Evolutionary conservation across 1,140 invertebrate genomes (phyloP).

Genomic region (Panagrolaimus sp.): DNA sequence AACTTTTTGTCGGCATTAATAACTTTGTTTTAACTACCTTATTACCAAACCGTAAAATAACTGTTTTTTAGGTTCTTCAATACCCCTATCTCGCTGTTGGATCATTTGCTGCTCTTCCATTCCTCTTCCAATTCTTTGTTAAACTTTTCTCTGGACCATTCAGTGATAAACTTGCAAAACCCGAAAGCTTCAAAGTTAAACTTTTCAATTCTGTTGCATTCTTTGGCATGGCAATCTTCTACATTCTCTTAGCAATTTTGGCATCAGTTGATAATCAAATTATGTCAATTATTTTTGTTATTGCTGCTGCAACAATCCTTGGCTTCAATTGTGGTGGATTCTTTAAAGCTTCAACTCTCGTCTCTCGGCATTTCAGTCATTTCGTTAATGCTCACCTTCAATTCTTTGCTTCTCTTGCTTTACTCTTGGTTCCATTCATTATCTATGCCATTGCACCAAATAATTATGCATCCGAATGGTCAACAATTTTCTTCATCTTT

Average conservation of each 20-base stretch:
- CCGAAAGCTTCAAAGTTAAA: constrained; percentile 24
- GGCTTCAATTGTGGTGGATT: constrained; percentile 48
- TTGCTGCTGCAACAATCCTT: constrained; percentile 28
- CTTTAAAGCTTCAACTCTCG: constrained; percentile 44
- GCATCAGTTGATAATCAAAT: not conserved
- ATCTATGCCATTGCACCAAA: not conserved
- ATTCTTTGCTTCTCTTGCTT: not conserved
- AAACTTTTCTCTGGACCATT: constrained; percentile 41
- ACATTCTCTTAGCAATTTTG: constrained; percentile 24
- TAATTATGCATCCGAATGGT: not conserved
- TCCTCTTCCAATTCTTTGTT: constrained; percentile 40
- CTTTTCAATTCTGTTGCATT: constrained; percentile 47
- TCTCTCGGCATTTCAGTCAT: constrained; percentile 39
- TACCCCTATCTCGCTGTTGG: constrained; percentile 33
- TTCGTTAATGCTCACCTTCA: not conserved
- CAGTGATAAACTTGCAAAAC: constrained; percentile 31
- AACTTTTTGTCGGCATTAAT: too few relatives aligned
- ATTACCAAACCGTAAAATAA: not conserved
- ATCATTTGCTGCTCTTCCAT: constrained; percentile 41
- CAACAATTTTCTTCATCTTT: constrained; percentile 4
- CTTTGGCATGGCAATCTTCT: constrained; percentile 38
- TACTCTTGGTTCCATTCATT: not conserved
- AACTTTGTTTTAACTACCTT: too few relatives aligned
- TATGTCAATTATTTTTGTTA: constrained; percentile 19
- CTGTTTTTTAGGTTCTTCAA: constrained; percentile 31